Evolutionary conservation across 2,888 invertebrate genomes (phyloP).

Genomic region (Eucriotettix oculatus): DNA sequence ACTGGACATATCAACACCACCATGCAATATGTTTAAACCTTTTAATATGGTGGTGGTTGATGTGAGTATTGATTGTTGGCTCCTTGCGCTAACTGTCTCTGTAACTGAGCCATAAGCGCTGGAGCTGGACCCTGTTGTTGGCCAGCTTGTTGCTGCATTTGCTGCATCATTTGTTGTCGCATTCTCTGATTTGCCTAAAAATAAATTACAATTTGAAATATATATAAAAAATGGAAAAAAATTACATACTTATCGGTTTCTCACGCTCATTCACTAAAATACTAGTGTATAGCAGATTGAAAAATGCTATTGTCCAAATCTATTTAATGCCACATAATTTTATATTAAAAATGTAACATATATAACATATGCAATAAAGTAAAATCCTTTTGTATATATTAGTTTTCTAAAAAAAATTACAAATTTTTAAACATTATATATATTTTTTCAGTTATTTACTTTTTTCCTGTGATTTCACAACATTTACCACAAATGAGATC

Average conservation of each 20-base stretch:
- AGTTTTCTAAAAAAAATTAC: no score
- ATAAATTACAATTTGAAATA: background rate
- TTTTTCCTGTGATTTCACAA: no score
- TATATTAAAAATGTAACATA: no score
- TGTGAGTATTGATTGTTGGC: conserved; percentile 8
- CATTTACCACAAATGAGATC: no score
- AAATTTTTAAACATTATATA: no score
- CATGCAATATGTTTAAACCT: background rate
- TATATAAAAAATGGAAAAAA: background rate
- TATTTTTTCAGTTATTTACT: no score
- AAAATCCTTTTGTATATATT: no score
- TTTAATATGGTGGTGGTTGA: conserved; percentile 16
- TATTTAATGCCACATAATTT: background rate
- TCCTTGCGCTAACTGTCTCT: conserved; percentile 34
- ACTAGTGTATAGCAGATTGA: background rate
- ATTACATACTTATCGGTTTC: background rate
- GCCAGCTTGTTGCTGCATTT: conserved; percentile 31
- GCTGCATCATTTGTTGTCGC: conserved; percentile 27
- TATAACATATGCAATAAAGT: no score
- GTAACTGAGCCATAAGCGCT: conserved; percentile 46
- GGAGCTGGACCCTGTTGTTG: conserved; percentile 36
- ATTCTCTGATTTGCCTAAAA: conserved; percentile 32
- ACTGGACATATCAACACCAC: no score
- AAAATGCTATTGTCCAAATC: conserved; percentile 23
- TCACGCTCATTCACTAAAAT: background rate